Base-by-base conservation (phyloP, 2,113 vertebrate genomes). In the Vanacampus margaritifer region DNA sequence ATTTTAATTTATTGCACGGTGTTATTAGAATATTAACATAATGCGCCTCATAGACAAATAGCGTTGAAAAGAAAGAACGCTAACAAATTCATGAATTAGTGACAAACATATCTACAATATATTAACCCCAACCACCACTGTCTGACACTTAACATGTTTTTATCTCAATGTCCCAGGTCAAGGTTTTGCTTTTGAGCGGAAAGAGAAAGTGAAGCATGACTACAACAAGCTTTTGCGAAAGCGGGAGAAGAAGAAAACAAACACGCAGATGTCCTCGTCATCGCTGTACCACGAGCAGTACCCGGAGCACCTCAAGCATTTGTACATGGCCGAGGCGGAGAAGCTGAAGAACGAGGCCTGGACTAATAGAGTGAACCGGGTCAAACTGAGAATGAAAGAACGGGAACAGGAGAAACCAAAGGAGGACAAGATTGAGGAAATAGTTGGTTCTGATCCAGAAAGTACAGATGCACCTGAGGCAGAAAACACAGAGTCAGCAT, bases 291-390 rank as follows among this genome's bases (percentile, higher is more conserved):
- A 75, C 1, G 93, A 96, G 1, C 80, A 88, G 28, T 99, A 97
- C 24, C 97, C 96, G 3, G 96, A 99, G 41, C 95, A 99, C 66
- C 87, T 99, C 78, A 94, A 88, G 59, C 97, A 99, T 82, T 94
- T 99, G 17, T 99, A 99, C 58, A 11, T 93, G 69, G 97, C 95
- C 0, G 96, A 99, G 78, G 94, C 93, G 9, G 82, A 95, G 86
- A 90, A 79, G 73, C 88, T 96, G 17, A 92, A 79, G 61, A 79
- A 88, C n/a, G 89, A 95, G 87, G 78, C 83, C 16, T 80, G 86
- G 78, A 66, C 77, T 1, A 82, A 90, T 23, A 78, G 84, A 67
- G 59, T 77, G 3, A 84, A 63, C 39, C 92, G 89, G 76, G 59
- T 41, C 68, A 92, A 86, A 60, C 36, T 32, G 11, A 61, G 78